A percentile compares a stretch with the other conserved stretches of the same genome.
These are phyloP conservation scores for Psittacula derbiana DNA, from an alignment of 2,797 vertebrate genomes.

Conservation along the genomic window DNA sequence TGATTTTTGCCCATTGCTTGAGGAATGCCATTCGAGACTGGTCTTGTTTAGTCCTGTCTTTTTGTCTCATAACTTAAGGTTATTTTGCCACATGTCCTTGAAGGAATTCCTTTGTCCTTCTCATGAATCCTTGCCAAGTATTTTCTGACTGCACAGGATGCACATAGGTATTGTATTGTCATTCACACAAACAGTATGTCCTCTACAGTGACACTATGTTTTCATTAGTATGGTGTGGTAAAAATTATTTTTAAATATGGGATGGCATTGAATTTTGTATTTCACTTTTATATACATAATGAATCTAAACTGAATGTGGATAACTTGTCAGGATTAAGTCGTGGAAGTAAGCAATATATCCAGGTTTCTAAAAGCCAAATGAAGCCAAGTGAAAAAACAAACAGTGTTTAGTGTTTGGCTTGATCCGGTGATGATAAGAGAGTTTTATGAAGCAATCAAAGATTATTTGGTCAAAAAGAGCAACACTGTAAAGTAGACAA, in stretches of 20 bases:
- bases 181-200: slow-evolving; percentile 11
- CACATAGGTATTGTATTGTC: slow-evolving; percentile 40
- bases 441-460: slow-evolving; percentile 23
- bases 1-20: neutral
- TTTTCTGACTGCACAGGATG: slow-evolving; percentile 32
- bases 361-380: neutral
- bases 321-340: neutral
- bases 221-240: slow-evolving; percentile 19
- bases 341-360: neutral
- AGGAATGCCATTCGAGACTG: neutral
- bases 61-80: slow-evolving; percentile 24
- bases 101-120: slow-evolving; percentile 50
- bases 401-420: neutral
- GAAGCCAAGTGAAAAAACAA: slow-evolving; percentile 1
- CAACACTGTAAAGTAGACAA: neutral
- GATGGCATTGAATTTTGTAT: neutral
- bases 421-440: neutral
- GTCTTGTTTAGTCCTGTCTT: slow-evolving; percentile 19
- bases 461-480: slow-evolving; percentile 22
- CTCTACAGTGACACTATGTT: neutral
- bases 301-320: neutral
- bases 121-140: slow-evolving; percentile 41
- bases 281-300: slow-evolving; percentile 5
- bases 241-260: neutral
- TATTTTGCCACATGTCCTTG: slow-evolving; percentile 54